A percentile compares a stretch with the other conserved stretches of the same genome.
Conservation (phyloP, 2,797 vertebrate genomes). For the Enteromius radiatus region DNA sequence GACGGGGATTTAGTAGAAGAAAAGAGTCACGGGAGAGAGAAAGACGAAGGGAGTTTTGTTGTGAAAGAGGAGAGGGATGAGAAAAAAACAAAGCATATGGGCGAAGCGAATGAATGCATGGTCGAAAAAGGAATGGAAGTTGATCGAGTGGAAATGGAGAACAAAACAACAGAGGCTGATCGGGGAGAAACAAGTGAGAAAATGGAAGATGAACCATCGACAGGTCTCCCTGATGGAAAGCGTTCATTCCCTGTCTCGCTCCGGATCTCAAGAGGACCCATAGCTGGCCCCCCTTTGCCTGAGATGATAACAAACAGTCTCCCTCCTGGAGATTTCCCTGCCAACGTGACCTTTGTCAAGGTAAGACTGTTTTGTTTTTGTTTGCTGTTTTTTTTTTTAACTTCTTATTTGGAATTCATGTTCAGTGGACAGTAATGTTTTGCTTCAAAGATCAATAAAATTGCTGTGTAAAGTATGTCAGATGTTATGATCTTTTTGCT, state of each 20-base stretch:
- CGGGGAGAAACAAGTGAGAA: neutral
- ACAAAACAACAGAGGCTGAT: neutral
- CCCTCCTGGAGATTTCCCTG: slow-evolving; percentile 83
- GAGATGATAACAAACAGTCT: slow-evolving; percentile 63
- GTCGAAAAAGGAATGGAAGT: neutral
- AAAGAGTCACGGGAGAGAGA: slow-evolving; percentile 57
- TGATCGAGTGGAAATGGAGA: neutral
- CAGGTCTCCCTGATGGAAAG: slow-evolving; percentile 53
- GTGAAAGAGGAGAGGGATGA: slow-evolving; percentile 57
- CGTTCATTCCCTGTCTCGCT: slow-evolving; percentile 83
- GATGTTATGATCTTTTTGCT: neutral
- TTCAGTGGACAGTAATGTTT: neutral
- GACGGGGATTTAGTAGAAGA: neutral
- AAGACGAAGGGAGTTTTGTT: slow-evolving; percentile 49
- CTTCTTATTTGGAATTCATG: neutral
- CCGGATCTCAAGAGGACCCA: slow-evolving; percentile 86
- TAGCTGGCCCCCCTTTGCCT: slow-evolving; percentile 85
- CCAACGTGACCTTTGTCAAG: slow-evolving; percentile 89
- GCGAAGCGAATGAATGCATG: neutral
- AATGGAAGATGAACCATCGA: slow-evolving; percentile 22
- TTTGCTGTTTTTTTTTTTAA: neutral
- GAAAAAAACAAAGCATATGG: slow-evolving; percentile 53
- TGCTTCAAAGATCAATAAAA: neutral
- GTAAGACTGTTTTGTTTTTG: slow-evolving; percentile 71
- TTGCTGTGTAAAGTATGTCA: neutral